A percentile compares a stretch with the other conserved stretches of the same genome.
Evolutionary conservation across 2,797 vertebrate species (phyloP).

Genomic region (Linurgus olivaceus): DNA sequence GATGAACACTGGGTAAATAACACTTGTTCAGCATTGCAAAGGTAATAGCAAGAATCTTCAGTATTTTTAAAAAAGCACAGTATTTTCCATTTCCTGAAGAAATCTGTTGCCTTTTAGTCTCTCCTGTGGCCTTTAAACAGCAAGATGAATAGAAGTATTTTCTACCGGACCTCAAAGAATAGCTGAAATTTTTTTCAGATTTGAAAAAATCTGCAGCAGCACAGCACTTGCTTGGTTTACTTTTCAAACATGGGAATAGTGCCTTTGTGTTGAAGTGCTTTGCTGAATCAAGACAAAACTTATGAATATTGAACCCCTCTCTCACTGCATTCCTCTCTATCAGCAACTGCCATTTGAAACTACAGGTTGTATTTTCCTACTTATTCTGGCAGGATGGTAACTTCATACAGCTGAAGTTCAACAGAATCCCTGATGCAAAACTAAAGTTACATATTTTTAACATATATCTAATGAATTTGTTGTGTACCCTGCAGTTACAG

Average conservation of each 20-base stretch:
- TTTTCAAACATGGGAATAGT: background rate
- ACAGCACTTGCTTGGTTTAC: background rate
- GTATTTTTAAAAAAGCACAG: background rate
- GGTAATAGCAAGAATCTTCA: background rate
- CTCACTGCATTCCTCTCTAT: background rate
- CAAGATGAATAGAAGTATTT: background rate
- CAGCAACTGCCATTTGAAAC: background rate
- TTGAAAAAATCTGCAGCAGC: background rate
- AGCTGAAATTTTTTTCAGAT: background rate
- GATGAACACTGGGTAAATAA: background rate
- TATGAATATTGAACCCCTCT: background rate
- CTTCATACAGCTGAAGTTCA: conserved; percentile 64
- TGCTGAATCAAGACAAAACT: conserved; percentile 4
- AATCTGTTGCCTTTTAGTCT: background rate
- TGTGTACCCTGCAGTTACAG: conserved; percentile 53
- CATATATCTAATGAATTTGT: conserved; percentile 14
- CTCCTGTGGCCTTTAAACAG: background rate
- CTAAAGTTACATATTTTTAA: conserved; percentile 19
- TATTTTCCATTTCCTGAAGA: background rate
- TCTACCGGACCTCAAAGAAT: background rate
- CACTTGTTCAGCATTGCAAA: background rate
- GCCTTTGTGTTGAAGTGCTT: background rate
- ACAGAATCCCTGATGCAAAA: conserved; percentile 46
- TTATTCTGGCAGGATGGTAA: conserved; percentile 26
- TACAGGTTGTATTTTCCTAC: background rate